Evolutionary conservation across 2,797 vertebrate species (phyloP).

Genomic region (Danio tinwini): DNA sequence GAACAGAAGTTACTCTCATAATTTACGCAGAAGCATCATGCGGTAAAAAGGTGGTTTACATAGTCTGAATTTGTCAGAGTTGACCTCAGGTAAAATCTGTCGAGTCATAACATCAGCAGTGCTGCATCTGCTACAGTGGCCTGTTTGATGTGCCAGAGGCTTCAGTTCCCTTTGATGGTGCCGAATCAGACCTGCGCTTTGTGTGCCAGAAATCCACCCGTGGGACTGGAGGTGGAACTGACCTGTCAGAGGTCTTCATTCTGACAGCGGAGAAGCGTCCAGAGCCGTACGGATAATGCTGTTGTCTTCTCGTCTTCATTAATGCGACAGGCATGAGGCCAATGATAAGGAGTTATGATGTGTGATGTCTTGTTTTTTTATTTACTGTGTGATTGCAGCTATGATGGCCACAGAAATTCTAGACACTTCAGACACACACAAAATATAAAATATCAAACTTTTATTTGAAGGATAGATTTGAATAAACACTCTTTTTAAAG

Average conservation of each 20-base stretch:
- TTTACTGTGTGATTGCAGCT: background rate
- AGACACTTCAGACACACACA: background rate
- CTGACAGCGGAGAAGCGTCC: background rate
- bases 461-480: background rate
- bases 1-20: too few species aligned
- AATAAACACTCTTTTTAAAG: background rate
- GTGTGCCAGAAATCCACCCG: background rate
- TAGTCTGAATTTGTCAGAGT: background rate
- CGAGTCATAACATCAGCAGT: slow-evolving; percentile 8
- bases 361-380: slow-evolving; percentile 11
- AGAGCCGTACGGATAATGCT: background rate
- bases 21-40: too few species aligned
- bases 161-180: slow-evolving; percentile 41
- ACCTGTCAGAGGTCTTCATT: slow-evolving; percentile 11
- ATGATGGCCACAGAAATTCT: background rate
- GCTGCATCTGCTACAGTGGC: slow-evolving; percentile 12
- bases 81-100: slow-evolving; percentile 4
- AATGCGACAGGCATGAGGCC: slow-evolving; percentile 2
- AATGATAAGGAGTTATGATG: slow-evolving; percentile 17
- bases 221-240: background rate
- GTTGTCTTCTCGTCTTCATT: slow-evolving; percentile 19
- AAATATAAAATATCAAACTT: background rate
- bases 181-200: background rate
- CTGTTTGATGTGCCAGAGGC: slow-evolving; percentile 49
- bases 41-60: too few species aligned